phyloP scores from a whole-genome alignment of 2,113 vertebrate species.

The Leptobrachium ailaonicum region DNA sequence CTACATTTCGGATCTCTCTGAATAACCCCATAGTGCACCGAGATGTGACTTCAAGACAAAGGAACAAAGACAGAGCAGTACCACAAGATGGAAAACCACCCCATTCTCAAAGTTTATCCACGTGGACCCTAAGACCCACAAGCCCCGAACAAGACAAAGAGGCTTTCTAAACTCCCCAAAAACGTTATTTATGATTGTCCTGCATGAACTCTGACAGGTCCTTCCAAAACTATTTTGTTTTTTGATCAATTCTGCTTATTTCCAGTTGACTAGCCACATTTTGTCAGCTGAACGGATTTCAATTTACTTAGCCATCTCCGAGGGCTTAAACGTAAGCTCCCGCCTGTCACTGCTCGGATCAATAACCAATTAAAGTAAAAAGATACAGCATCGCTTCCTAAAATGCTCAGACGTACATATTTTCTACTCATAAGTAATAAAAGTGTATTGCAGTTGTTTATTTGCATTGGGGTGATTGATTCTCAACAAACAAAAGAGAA shows the following conservation, averaged over 20 bases:
- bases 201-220: neutral
- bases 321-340: neutral
- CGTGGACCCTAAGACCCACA: no score
- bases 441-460: neutral
- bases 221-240: neutral
- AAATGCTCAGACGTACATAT: neutral
- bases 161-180: no score
- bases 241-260: neutral
- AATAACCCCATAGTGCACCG: no score
- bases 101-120: no score
- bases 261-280: neutral
- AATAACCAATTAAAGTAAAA: constrained; percentile 15
- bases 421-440: neutral
- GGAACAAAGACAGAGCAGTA: no score
- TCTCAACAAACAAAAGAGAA: neutral
- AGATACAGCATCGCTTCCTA: neutral
- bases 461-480: neutral
- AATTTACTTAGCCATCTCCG: constrained; percentile 4
- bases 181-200: no score
- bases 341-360: neutral
- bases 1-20: no score
- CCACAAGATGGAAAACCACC: no score
- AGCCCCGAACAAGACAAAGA: no score
- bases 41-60: no score
- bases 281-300: constrained; percentile 18